Percentiles rank a stretch among this genome's conserved stretches.
Evolutionary conservation across 2,113 vertebrate species (phyloP).

Genomic region (Pipra filicauda): DNA sequence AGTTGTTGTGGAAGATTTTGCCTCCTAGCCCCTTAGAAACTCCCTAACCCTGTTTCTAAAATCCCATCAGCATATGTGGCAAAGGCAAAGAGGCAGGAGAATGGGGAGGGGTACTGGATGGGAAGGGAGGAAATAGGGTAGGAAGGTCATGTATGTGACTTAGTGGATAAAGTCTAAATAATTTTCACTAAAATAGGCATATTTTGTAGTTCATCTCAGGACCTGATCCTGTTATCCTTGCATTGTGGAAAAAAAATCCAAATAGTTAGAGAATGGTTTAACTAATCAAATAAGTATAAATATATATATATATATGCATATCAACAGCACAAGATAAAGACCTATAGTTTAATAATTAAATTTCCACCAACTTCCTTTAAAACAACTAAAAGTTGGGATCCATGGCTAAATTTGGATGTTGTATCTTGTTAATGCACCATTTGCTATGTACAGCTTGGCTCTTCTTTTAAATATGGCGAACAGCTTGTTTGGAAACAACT

Average conservation of each 20-base stretch:
- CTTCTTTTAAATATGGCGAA: not conserved
- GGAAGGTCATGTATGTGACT: not conserved
- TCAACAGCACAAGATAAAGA: not conserved
- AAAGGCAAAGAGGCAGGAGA: not conserved
- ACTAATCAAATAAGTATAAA: not conserved
- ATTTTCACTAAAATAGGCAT: not conserved
- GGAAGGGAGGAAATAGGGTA: accelerated
- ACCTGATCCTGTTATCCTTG: not conserved
- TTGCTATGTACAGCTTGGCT: not conserved
- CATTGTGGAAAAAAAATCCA: not conserved
- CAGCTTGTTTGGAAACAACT: not conserved
- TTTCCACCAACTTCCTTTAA: not conserved
- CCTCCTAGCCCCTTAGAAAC: not conserved
- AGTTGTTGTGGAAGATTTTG: not conserved
- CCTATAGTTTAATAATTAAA: not conserved
- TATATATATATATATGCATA: not conserved
- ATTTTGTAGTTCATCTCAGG: not conserved
- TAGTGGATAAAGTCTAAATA: not conserved
- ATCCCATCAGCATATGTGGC: not conserved
- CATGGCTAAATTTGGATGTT: not conserved
- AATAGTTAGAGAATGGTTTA: not conserved
- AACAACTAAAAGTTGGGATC: not conserved
- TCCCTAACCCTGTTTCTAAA: not conserved
- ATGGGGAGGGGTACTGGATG: not conserved
- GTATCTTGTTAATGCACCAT: not conserved